Conservation (phyloP, 1,140 invertebrate genomes). For the Aphelinus atriplicis region DNA sequence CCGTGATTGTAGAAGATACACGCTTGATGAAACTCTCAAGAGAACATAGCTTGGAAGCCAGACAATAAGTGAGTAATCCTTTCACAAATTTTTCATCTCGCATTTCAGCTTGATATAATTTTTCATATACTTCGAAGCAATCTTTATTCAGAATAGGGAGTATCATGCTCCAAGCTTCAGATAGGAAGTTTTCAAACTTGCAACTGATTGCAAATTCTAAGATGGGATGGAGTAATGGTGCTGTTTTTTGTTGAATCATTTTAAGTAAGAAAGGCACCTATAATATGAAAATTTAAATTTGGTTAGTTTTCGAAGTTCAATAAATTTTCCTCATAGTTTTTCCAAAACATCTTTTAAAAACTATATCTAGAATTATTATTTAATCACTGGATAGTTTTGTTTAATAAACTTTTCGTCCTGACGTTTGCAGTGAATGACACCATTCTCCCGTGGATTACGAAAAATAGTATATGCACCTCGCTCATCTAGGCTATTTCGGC, state of each 20-base stretch:
- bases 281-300: no score
- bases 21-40: constrained; percentile 18
- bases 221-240: not conserved
- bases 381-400: no score
- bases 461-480: no score
- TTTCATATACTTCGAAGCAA: constrained; percentile 10
- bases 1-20: not conserved
- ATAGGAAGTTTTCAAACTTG: constrained; percentile 18
- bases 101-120: constrained; percentile 11
- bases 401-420: no score
- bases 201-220: not conserved
- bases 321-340: no score
- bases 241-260: constrained; percentile 4
- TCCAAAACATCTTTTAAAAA: no score
- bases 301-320: no score
- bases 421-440: no score
- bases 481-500: no score
- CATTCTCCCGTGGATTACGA: no score
- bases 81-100: not conserved
- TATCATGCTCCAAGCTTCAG: not conserved
- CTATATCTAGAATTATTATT: no score
- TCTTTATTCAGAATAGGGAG: not conserved
- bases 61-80: constrained; percentile 11
- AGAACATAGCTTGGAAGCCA: not conserved
- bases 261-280: not conserved